A percentile compares a stretch with the other conserved stretches of the same genome.
Evolutionary conservation across 2,113 vertebrate genomes (phyloP).

Genomic region (Ellobius talpinus): DNA sequence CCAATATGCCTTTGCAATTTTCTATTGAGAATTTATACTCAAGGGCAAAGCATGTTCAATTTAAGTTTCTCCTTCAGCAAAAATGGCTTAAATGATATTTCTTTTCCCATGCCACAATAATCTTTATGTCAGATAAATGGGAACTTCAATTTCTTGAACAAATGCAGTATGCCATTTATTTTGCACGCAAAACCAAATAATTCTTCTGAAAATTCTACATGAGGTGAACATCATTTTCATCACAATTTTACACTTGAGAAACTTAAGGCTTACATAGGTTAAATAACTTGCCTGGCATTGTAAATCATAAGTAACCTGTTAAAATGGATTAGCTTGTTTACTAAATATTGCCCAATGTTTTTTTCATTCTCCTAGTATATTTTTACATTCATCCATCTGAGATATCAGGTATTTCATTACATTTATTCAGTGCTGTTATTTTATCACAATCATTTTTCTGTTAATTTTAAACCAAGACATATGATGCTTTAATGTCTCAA

Average conservation of each 20-base stretch:
- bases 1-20: conserved; percentile 67
- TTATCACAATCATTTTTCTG: neutral
- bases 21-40: conserved; percentile 67
- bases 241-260: conserved; percentile 60
- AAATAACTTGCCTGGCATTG: conserved; percentile 44
- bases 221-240: conserved; percentile 63
- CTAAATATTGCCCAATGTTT: neutral
- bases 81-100: conserved; percentile 69
- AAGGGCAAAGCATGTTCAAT: conserved; percentile 61
- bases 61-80: conserved; percentile 66
- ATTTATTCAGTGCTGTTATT: neutral
- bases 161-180: conserved; percentile 49
- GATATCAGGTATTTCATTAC: neutral
- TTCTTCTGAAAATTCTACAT: conserved; percentile 11
- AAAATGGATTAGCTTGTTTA: neutral
- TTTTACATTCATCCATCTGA: neutral
- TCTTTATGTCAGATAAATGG: conserved; percentile 70
- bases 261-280: conserved; percentile 38
- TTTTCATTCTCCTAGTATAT: neutral
- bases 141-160: conserved; percentile 35
- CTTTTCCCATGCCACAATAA: conserved; percentile 57
- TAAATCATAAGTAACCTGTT: neutral
- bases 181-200: conserved; percentile 53
- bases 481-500: neutral
- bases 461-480: neutral